A percentile compares a stretch with the other conserved stretches of the same genome.
These are phyloP conservation scores for Drosophila planitibia DNA, from an alignment of 2,888 invertebrate species.

Conservation along the genomic window DNA sequence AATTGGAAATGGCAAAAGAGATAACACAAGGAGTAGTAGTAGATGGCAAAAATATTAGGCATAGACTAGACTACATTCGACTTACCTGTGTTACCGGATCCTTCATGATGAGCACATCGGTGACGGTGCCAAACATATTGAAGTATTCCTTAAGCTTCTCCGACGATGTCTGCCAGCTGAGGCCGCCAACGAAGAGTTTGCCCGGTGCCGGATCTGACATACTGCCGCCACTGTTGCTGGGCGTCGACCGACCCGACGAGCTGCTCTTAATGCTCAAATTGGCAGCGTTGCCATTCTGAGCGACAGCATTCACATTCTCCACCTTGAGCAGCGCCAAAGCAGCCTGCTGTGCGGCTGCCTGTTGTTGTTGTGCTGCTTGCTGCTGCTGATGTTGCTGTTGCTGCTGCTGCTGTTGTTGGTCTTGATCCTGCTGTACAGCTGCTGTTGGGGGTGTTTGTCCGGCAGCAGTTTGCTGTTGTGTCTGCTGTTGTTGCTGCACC, in stretches of 20 bases:
- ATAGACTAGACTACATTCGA: conserved; percentile 58
- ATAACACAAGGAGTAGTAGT: conserved; percentile 12
- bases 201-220: conserved; percentile 91
- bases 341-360: conserved; percentile 66
- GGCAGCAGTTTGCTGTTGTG: conserved; percentile 50
- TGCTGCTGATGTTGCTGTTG: conserved; percentile 50
- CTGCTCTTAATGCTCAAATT: conserved; percentile 86
- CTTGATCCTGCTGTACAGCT: conserved; percentile 64
- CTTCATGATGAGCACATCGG: conserved; percentile 97
- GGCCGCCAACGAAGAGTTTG: conserved; percentile 95
- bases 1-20: conserved; percentile 27
- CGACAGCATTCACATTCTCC: conserved; percentile 59
- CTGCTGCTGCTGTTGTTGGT: conserved; percentile 67
- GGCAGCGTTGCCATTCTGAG: conserved; percentile 57
- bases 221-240: conserved; percentile 87
- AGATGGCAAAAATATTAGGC: conserved; percentile 23
- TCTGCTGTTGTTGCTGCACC: conserved; percentile 53
- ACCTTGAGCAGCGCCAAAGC: conserved; percentile 68
- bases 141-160: conserved; percentile 97
- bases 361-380: conserved; percentile 45
- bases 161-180: conserved; percentile 97
- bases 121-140: conserved; percentile 95
- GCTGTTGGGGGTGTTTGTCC: conserved; percentile 45
- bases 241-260: conserved; percentile 92
- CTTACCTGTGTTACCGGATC: conserved; percentile 96